phyloP scores from a whole-genome alignment of 2,113 vertebrate genomes.

The Sturnira hondurensis region DNA sequence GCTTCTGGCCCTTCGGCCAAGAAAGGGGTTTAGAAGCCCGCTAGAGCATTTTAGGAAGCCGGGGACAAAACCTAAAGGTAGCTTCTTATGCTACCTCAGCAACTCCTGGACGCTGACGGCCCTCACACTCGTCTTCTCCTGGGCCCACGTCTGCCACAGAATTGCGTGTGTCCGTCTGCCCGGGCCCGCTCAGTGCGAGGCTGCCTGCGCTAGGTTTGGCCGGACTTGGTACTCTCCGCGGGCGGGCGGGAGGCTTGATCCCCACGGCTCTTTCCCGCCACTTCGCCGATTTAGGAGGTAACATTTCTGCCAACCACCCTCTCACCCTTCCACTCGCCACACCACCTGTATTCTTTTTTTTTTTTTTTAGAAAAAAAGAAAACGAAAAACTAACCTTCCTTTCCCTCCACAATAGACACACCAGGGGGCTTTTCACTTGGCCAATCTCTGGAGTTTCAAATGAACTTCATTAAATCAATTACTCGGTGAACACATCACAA shows the following conservation, averaged over 20 bases:
- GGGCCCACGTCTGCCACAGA: background rate
- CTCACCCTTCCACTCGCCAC: background rate
- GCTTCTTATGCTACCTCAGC: background rate
- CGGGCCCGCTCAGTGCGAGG: background rate
- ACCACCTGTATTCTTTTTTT: background rate
- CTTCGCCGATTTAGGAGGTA: constrained; percentile 31
- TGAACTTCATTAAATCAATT: constrained; percentile 85
- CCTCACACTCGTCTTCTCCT: background rate
- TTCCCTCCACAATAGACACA: constrained; percentile 73
- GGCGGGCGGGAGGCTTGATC: background rate
- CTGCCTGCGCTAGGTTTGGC: background rate
- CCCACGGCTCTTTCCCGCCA: background rate
- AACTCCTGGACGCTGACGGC: background rate
- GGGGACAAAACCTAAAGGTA: background rate
- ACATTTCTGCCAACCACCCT: constrained; percentile 64
- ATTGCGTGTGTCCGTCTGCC: background rate
- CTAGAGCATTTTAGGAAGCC: background rate
- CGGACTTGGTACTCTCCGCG: background rate
- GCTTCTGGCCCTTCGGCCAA: background rate
- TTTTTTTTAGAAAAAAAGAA: constrained; percentile 44
- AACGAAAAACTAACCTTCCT: constrained; percentile 64
- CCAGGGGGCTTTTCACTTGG: constrained; percentile 76
- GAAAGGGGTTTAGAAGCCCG: background rate
- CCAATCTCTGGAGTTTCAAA: constrained; percentile 78
- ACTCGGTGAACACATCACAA: constrained; percentile 81